These are phyloP conservation scores for Tetheella fluctuosa DNA, from an alignment of 2,888 invertebrate species.

Conservation along the genomic window DNA sequence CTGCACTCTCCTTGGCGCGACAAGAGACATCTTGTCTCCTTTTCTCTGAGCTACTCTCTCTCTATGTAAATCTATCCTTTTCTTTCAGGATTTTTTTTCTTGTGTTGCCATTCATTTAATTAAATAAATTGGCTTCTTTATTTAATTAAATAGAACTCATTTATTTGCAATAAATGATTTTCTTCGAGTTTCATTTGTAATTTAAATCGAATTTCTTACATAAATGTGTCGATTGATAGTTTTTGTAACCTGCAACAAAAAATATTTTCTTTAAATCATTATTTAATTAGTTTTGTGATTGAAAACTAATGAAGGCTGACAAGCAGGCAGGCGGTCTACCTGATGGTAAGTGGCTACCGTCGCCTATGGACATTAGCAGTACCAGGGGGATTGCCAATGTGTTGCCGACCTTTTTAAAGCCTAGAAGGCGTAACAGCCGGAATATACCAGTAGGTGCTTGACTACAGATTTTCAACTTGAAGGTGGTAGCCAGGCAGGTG, in stretches of 20 bases:
- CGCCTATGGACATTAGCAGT: too few relatives aligned
- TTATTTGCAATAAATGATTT: conserved; percentile 9
- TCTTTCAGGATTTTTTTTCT: conserved; percentile 13
- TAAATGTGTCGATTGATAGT: background rate
- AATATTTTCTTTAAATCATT: conserved; percentile 4
- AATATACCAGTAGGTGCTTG: too few relatives aligned
- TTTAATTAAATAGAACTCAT: background rate
- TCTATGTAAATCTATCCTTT: conserved; percentile 24
- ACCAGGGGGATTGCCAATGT: too few relatives aligned
- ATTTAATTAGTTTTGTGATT: background rate
- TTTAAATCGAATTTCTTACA: background rate
- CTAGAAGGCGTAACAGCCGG: too few relatives aligned
- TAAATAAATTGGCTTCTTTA: background rate
- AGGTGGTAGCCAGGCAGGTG: too few relatives aligned
- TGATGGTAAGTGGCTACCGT: too few relatives aligned
- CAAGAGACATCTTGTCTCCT: conserved; percentile 67
- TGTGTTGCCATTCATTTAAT: conserved; percentile 1
- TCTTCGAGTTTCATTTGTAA: background rate
- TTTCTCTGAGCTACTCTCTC: conserved; percentile 46
- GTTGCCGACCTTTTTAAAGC: too few relatives aligned
- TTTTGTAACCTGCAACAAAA: conserved; percentile 28
- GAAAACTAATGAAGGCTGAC: too few relatives aligned
- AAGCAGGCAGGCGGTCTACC: too few relatives aligned
- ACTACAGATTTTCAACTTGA: too few relatives aligned
- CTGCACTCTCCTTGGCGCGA: conserved; percentile 74